Evolutionary conservation across 2,888 invertebrate species (phyloP), one percentile per base, ranked within the genome.

Genomic region (Tenthredo distinguenda): DNA sequence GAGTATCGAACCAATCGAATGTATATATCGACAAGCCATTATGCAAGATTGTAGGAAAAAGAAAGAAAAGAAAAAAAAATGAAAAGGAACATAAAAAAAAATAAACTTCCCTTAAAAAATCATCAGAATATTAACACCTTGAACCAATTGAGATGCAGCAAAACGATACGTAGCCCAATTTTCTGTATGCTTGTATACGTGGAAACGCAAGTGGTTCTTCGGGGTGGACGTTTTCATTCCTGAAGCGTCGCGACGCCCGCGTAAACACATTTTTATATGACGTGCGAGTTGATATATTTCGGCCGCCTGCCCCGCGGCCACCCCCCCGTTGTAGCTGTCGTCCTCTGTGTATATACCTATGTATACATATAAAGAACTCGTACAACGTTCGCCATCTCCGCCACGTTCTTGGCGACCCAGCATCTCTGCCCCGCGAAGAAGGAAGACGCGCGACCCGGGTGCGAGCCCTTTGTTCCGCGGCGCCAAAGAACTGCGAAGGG

Each of bases 211-310:
- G 47, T 77, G 77, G 34, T n/a, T 86, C 86, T 86, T 86, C 87
- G 81, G 86, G 87, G 85, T 86, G 86, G 89, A 88, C 88, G 88
- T 91, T 91, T 89, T 87, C 88, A 90, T 91, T 89, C 90, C 87
- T 79, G 50, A 85, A 88, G 88, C 87, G 87, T 88, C 84, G 86
- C 87, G 84, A 87, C 86, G 88, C 87, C 86, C 89, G 90, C 90
- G 89, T 92, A 91, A 91, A 90, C 91, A 92, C 91, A 91, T 92
- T 92, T 92, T 91, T 92, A 92, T 92, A 91, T 90, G 91, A 91
- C 91, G 89, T 89, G 89, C 82, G 87, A 89, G 90, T 90, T 89
- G 91, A 92, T 91, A 90, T 92, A 92, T 92, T 81, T 81, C 62
- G 18, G 77, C 7, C 77, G 77, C 18, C 77, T 31, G 18, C 10